phyloP scores from a whole-genome alignment of 2,888 invertebrate species.

The Operophtera brumata region DNA sequence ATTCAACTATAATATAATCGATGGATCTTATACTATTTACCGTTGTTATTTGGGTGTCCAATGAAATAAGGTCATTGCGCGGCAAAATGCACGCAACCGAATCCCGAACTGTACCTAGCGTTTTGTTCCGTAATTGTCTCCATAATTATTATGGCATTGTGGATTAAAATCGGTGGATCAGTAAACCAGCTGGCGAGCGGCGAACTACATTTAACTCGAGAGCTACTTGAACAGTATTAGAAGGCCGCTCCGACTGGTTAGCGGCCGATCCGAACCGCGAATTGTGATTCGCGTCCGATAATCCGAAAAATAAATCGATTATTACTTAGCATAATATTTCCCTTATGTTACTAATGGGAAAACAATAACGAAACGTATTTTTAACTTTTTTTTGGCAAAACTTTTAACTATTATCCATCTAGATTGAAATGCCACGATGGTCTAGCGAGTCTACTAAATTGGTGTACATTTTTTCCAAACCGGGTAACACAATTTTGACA shows the following conservation, averaged over 20 bases:
- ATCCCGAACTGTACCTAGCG: slow-evolving; percentile 46
- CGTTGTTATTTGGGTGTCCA: slow-evolving; percentile 13
- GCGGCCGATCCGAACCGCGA: slow-evolving; percentile 48
- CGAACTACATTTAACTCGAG: slow-evolving; percentile 47
- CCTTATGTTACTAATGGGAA: too few species aligned
- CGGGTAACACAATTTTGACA: slow-evolving; percentile 66
- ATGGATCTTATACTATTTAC: background rate
- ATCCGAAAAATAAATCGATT: slow-evolving; percentile 11
- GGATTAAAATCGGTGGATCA: slow-evolving; percentile 49
- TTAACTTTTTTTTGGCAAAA: slow-evolving; percentile 26
- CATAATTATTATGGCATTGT: slow-evolving; percentile 74
- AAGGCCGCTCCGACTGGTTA: slow-evolving; percentile 66
- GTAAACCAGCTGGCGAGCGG: slow-evolving; percentile 62
- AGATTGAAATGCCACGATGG: slow-evolving; percentile 38
- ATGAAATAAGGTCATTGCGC: slow-evolving; percentile 41
- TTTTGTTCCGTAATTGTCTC: slow-evolving; percentile 67
- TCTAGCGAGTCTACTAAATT: slow-evolving; percentile 18
- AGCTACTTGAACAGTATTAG: slow-evolving; percentile 67
- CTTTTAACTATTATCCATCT: slow-evolving; percentile 31
- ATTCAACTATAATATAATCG: too few species aligned
- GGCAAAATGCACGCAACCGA: slow-evolving; percentile 44
- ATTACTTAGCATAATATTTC: background rate
- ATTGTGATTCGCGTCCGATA: slow-evolving; percentile 24
- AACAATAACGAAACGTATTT: background rate
- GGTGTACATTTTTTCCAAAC: slow-evolving; percentile 37